These are phyloP conservation scores for Spea multiplicata DNA, from an alignment of 2,113 vertebrate species.

Conservation along the genomic window DNA sequence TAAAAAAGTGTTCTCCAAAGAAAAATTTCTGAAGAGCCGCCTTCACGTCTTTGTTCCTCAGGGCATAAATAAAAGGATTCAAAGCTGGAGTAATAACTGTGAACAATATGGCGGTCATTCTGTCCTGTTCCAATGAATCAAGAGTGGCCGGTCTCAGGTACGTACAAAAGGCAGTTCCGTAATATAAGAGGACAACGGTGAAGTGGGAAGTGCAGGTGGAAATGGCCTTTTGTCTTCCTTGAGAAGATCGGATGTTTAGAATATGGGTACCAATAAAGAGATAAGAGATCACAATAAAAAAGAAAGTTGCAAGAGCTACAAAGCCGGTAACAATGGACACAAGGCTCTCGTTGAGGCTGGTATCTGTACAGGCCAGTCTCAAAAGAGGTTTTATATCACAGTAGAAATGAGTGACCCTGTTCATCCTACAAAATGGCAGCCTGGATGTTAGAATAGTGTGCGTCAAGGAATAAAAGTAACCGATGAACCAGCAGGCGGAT, in stretches of 20 bases:
- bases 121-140: constrained; percentile 44
- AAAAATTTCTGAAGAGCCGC: constrained; percentile 39
- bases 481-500: neutral
- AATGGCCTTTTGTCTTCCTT: constrained; percentile 52
- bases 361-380: constrained; percentile 50
- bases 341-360: constrained; percentile 31
- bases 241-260: constrained; percentile 35
- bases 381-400: constrained; percentile 52
- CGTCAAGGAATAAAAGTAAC: neutral
- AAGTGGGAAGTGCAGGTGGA: constrained; percentile 54
- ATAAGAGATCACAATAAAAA: constrained; percentile 52
- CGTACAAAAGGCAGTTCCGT: constrained; percentile 40
- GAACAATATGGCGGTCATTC: constrained; percentile 50
- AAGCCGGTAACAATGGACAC: constrained; percentile 29
- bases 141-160: constrained; percentile 48
- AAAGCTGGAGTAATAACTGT: constrained; percentile 52
- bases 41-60: constrained; percentile 54
- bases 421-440: constrained; percentile 47
- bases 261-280: constrained; percentile 41
- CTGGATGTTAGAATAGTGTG: constrained; percentile 1
- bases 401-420: constrained; percentile 49
- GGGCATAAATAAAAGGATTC: constrained; percentile 54
- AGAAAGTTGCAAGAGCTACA: constrained; percentile 43
- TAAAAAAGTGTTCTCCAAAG: neutral
- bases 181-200: constrained; percentile 50